Percentiles rank a stretch among this genome's conserved stretches.
phyloP scores from a whole-genome alignment of 2,888 invertebrate species.

The Apodemia mormo region DNA sequence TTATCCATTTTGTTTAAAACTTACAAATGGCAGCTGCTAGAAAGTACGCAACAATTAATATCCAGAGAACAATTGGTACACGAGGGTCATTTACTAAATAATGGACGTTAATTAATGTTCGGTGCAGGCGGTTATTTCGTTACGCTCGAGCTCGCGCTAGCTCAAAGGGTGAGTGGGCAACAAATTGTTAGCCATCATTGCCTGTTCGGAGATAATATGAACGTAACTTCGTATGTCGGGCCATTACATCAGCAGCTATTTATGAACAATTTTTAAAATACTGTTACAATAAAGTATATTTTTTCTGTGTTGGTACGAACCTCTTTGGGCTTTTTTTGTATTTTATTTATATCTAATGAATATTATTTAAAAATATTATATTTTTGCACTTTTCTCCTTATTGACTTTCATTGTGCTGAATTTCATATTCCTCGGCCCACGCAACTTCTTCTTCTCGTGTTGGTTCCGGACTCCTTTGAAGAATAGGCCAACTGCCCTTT shows the following conservation, averaged over 20 bases:
- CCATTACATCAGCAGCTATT: not conserved
- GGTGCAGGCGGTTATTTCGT: constrained; percentile 50
- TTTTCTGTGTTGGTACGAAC: too few relatives aligned
- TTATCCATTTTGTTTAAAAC: not conserved
- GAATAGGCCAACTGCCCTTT: too few relatives aligned
- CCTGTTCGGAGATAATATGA: constrained; percentile 56
- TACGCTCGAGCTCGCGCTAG: too few relatives aligned
- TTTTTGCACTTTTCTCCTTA: too few relatives aligned
- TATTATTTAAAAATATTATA: too few relatives aligned
- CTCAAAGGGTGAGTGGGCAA: constrained; percentile 46
- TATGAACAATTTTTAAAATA: not conserved
- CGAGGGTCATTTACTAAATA: constrained; percentile 38
- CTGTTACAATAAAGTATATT: too few relatives aligned
- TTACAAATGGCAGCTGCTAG: not conserved
- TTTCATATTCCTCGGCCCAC: too few relatives aligned
- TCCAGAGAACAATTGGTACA: constrained; percentile 21
- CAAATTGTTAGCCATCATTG: constrained; percentile 58
- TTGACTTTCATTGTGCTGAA: too few relatives aligned
- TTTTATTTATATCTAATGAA: too few relatives aligned
- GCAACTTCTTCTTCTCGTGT: too few relatives aligned
- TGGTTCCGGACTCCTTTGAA: too few relatives aligned
- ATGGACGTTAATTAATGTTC: constrained; percentile 49
- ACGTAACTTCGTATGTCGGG: constrained; percentile 40
- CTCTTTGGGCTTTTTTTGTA: too few relatives aligned
- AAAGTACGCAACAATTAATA: constrained; percentile 25